Conservation (phyloP, 2,888 invertebrate species). For the Rhagophthalmus giganteus region DNA sequence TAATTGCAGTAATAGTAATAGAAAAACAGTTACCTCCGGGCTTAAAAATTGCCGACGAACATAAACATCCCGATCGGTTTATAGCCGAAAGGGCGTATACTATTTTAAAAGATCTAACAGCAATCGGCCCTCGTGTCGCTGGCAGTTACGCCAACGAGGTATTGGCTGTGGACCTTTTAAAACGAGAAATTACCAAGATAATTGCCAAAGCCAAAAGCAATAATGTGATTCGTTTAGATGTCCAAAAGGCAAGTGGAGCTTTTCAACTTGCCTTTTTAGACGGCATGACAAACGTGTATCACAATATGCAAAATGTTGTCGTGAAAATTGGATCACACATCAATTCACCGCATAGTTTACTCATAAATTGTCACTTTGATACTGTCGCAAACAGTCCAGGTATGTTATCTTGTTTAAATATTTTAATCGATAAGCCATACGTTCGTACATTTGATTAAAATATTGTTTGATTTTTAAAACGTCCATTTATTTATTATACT, state of each 20-base stretch:
- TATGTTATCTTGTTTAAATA: constrained; percentile 43
- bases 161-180: constrained; percentile 58
- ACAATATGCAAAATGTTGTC: constrained; percentile 68
- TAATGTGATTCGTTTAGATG: constrained; percentile 59
- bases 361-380: constrained; percentile 80
- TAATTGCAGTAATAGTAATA: constrained; percentile 59
- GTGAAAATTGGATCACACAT: constrained; percentile 65
- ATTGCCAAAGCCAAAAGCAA: constrained; percentile 55
- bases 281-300: constrained; percentile 73
- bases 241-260: constrained; percentile 68
- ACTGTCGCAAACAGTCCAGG: constrained; percentile 74
- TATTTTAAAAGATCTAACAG: constrained; percentile 65
- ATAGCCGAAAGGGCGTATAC: constrained; percentile 68
- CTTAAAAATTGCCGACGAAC: constrained; percentile 53
- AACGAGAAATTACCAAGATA: constrained; percentile 54
- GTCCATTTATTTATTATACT: too few species aligned
- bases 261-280: constrained; percentile 71
- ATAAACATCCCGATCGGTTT: constrained; percentile 56
- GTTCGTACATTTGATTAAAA: not conserved
- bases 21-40: constrained; percentile 65
- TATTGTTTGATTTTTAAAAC: too few species aligned
- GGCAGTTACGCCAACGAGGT: constrained; percentile 72
- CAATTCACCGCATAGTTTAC: constrained; percentile 61
- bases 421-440: not conserved
- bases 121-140: constrained; percentile 64